A percentile compares a stretch with the other conserved stretches of the same genome.
Conservation (phyloP, 2,113 vertebrate species). For the Gulo gulo region DNA sequence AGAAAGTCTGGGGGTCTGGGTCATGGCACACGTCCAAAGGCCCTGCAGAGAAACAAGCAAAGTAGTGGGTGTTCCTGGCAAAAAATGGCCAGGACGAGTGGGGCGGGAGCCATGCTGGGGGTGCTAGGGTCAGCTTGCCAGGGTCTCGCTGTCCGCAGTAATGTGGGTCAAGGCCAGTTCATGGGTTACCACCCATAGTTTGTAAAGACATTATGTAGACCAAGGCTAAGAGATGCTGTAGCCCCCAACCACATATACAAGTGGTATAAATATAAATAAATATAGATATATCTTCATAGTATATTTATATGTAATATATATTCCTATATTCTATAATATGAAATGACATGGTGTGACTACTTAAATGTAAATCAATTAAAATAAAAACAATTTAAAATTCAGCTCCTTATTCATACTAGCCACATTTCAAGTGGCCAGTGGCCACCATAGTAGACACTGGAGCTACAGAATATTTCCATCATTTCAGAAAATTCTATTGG, state of each 20-base stretch:
- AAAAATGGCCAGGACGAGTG: not conserved
- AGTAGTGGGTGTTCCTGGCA: too few species aligned
- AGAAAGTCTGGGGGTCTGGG: not conserved
- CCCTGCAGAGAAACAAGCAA: not conserved
- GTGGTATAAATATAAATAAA: not conserved
- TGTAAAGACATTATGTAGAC: not conserved
- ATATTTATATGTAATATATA: not conserved
- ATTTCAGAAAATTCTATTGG: not conserved
- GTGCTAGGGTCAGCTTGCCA: too few species aligned
- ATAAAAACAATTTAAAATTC: not conserved
- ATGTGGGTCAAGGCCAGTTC: not conserved
- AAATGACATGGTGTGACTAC: not conserved
- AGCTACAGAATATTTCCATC: not conserved
- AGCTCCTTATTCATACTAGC: not conserved
- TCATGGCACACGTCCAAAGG: not conserved
- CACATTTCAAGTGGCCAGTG: not conserved
- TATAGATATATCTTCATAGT: not conserved
- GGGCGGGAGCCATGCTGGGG: too few species aligned
- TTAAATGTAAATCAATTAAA: not conserved
- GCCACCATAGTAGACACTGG: not conserved
- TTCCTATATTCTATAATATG: not conserved
- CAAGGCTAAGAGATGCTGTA: not conserved
- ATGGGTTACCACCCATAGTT: not conserved
- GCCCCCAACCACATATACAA: not conserved
- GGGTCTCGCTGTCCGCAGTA: not conserved